A percentile compares a stretch with the other conserved stretches of the same genome.
phyloP scores from a whole-genome alignment of 2,113 vertebrate genomes.

The Polypterus bichir region DNA sequence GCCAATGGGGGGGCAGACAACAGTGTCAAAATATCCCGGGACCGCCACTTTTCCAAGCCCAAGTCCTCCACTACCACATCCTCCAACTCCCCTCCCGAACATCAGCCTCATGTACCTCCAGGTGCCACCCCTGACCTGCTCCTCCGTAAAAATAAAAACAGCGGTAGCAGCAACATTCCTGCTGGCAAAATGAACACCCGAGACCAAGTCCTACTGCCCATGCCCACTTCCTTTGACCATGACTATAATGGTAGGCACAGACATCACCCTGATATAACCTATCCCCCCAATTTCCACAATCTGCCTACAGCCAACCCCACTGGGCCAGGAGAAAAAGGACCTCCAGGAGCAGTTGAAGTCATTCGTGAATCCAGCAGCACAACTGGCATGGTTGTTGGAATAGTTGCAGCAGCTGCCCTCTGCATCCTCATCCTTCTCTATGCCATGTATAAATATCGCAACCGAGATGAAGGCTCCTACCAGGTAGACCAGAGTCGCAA shows the following conservation, averaged over 20 bases:
- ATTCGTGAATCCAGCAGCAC: conserved; percentile 88
- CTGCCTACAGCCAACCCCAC: conserved; percentile 85
- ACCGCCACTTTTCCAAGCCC: conserved; percentile 49
- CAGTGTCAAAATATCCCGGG: conserved; percentile 51
- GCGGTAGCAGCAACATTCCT: conserved; percentile 45
- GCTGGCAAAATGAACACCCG: conserved; percentile 90
- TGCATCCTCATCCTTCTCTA: conserved; percentile 96
- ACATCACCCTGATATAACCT: conserved; percentile 66
- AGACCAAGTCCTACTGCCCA: conserved; percentile 71
- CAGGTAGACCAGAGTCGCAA: conserved; percentile 77
- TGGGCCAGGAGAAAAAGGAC: conserved; percentile 65
- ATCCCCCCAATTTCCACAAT: conserved; percentile 76
- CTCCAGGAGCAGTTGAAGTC: conserved; percentile 79
- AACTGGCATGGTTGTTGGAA: conserved; percentile 91
- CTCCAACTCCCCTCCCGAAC: conserved; percentile 48
- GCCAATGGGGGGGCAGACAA: conserved; percentile 43
- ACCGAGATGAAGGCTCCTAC: conserved; percentile 88
- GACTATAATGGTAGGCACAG: conserved; percentile 51
- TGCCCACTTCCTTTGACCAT: conserved; percentile 66
- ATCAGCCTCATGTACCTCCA: conserved; percentile 50
- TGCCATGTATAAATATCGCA: conserved; percentile 96
- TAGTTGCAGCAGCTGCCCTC: conserved; percentile 85
- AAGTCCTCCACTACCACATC: conserved; percentile 41
- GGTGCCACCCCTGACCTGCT: conserved; percentile 61
- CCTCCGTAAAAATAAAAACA: conserved; percentile 33